Base-by-base conservation (phyloP, 2,797 vertebrate genomes). In the Argentina silus region DNA sequence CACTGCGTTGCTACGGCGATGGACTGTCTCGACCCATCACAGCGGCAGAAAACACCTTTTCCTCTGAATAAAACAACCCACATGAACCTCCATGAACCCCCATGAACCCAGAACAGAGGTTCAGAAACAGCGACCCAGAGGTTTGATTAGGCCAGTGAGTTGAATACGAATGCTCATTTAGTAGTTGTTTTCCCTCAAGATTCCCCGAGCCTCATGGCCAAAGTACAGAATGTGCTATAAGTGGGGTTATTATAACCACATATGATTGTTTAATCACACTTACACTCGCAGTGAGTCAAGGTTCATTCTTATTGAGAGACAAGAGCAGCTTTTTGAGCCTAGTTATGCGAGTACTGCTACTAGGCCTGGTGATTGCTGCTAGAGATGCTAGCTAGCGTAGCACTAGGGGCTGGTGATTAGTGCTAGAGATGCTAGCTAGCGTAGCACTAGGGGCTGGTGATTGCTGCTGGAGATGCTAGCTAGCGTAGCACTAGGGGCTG, bases 1-100 rank as follows among this genome's bases (percentile, higher is more conserved):
- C 62, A 56, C 62, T 79, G 70, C 80, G 70, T 77, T 63, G 81
- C 78, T 78, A 67, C 63, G 56, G 53, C 51, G 10, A 75, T 72
- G 63, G 75, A 80, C 82, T 51, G 73, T 78, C 68, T 73, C 65
- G 7, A 3, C n/a, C 10, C 15, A 50, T 78, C 61, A 67, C 75
- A 67, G 59, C 21, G 51, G 63, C 71, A 10, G 27, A 77, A 43
- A 66, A 75, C 65, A 80, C 0, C 69, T 44, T 10, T 65, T 64
- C 5, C 42, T 27, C 9, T 76, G 19, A 15, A 69, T 45, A 45
- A 51, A 63, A 19, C 21, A n/a, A 61, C 60, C 64, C 15, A 17
- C 15, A 0, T 6, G 51, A 53, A 50, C 19, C 36, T 3, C 65
- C 7, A 14, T 6, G 51, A 53, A 50, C 48, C 27, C 5, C 65